Evolutionary conservation across 1,140 invertebrate species (phyloP), one percentile per base, ranked within the genome.

Genomic region (Nylanderia fulva): DNA sequence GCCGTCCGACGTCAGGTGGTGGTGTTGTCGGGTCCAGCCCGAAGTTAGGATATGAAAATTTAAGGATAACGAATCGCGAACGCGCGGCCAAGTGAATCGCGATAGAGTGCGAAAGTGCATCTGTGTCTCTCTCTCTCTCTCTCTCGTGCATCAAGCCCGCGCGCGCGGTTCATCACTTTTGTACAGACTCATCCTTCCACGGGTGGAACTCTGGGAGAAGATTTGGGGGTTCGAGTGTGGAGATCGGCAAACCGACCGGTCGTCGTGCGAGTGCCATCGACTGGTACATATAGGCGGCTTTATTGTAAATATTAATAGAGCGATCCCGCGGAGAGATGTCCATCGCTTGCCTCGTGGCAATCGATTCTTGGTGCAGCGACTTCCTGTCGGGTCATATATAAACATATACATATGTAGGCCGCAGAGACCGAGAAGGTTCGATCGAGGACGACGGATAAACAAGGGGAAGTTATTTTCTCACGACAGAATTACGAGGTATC

Each of bases 181-280:
- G 92, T 93, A 93, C 92, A 93, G 92, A 93, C 80, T 85, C 86
- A 85, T 87, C 71, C 79, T 80, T 85, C 84, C 61, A 80, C 63
- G 63, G 88, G 77, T 74, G 64, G 74, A 69, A 86, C 56, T 79
- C 60, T 79, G 63, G 63, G 21, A 29, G 36, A 69, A 27, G 58
- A 85, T 48, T n/a, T n/a, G n/a, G 58, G 61, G 29, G 61, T 64
- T 76, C 60, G 72, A 84, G 71, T 52, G 61, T n/a, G n/a, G n/a
- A n/a, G 74, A 24, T 42, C 60, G 48, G 48, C 71, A 56, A n/a
- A 76, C 61, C 71, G 48, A 56, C 56, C 74, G 45, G 60, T 27
- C 68, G 54, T 79, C 60, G 84, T 52, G 71, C 66, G 39, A 77
- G 84, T 48, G 82, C 54, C 61, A 85, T 82, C 45, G 86, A 71